phyloP scores from a whole-genome alignment of 1,140 invertebrate species.

The Meloidogyne floridensis region DNA sequence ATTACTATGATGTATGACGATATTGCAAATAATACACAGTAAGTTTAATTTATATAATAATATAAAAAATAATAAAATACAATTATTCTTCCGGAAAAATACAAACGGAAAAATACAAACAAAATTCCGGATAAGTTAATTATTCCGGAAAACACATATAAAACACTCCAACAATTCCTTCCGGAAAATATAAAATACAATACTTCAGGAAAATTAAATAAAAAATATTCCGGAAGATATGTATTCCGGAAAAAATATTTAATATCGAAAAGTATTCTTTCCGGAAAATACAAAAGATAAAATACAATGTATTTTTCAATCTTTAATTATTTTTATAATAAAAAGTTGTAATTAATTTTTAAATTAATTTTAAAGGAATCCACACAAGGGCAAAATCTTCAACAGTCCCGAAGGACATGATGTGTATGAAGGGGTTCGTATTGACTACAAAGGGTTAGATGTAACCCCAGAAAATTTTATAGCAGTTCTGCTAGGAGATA shows the following conservation, averaged over 20 bases:
- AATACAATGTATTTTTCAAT: conserved; percentile 21
- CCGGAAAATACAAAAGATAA: too few relatives aligned
- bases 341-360: not conserved
- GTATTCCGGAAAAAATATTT: too few relatives aligned
- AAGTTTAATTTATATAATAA: conserved; percentile 53
- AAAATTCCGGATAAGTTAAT: too few relatives aligned
- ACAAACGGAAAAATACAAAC: not conserved
- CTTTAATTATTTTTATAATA: too few relatives aligned
- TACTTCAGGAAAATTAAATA: not conserved
- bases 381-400: conserved; percentile 71
- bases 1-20: conserved; percentile 75
- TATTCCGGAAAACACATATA: too few relatives aligned
- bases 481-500: conserved; percentile 40
- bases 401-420: conserved; percentile 72
- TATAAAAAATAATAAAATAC: not conserved
- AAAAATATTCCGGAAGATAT: too few relatives aligned
- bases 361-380: conserved; percentile 69
- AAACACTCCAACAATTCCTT: too few relatives aligned
- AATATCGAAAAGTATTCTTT: too few relatives aligned
- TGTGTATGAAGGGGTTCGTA: conserved; percentile 72
- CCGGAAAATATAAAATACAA: not conserved
- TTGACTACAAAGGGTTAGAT: conserved; percentile 70
- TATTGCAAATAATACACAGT: conserved; percentile 71
- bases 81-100: conserved; percentile 14
- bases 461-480: conserved; percentile 50